Base-by-base conservation (phyloP, 2,888 invertebrate species). In the Tetranychus truncatus region DNA sequence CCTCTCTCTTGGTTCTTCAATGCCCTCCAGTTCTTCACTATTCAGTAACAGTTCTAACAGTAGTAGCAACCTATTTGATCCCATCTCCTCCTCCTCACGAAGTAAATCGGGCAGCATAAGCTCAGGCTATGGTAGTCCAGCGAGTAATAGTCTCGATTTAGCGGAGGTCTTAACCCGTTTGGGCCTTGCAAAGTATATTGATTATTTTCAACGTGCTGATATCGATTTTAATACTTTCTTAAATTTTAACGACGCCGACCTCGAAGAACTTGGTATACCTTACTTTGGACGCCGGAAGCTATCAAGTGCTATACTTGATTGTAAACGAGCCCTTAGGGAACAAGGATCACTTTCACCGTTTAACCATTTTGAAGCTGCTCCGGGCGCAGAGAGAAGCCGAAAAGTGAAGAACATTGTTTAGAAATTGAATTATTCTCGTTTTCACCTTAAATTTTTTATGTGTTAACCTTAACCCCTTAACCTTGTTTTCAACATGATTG, bases 221-320 rank as follows among this genome's bases (percentile, higher is more conserved):
- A 73, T 73, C 20, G 65, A 73, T 73, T 73, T 72, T 73, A 65
- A 55, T n/a, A 55, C 20, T n/a, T 74, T 74, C 45, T 21, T 74
- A 34, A 24, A 24, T 45, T 45, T 74, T 15, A 74, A 66, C 45
- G 74, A 74, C 34, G 45, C 34, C 44, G 74, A 74, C 44, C 44
- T 74, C n/a, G 67, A 44, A 20, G 46, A 66, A 21, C 69, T 74
- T 67, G 74, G 69, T 20, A 74, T 74, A 21, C 44, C 34, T 21
- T 74, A 67, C 46, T 24, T 69, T 69, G 74, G 74, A 74, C 74
- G 74, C 69, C 44, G 69, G 18, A 74, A 74, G 45, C 18, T 74
- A 21, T 69, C 24, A 7, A 69, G 20, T 45, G 74, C 67, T 18
- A 74, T 74, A 24, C n/a, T 20, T 44, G 67, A 74, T 9, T 45